phyloP scores from a whole-genome alignment of 2,113 vertebrate genomes.

The Tautogolabrus adspersus region DNA sequence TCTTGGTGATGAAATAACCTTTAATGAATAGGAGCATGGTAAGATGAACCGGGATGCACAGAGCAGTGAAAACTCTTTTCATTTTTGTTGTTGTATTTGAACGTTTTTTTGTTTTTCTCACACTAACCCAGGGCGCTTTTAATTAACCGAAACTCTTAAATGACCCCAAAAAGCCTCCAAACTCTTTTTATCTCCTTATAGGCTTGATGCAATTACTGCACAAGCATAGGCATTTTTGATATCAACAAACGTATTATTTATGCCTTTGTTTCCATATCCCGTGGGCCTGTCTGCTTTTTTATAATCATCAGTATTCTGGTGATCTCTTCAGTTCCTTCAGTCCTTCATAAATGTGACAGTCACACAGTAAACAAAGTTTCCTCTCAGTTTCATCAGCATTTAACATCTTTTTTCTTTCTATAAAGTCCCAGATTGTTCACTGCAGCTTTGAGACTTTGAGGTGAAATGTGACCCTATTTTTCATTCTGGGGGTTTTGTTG shows the following conservation, averaged over 20 bases:
- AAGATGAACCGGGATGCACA: not conserved
- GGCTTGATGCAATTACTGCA: not conserved
- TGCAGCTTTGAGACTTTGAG: too few species aligned
- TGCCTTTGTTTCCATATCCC: not conserved
- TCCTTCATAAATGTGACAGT: not conserved
- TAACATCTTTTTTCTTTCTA: not conserved
- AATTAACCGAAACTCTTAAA: not conserved
- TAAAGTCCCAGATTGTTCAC: too few species aligned
- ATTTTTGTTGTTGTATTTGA: not conserved
- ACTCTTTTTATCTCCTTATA: not conserved
- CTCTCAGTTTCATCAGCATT: not conserved
- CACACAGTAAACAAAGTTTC: not conserved
- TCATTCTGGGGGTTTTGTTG: too few species aligned
- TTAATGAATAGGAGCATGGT: not conserved
- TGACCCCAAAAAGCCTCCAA: not conserved
- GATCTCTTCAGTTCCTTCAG: not conserved
- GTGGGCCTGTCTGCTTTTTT: not conserved
- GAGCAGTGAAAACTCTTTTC: too few species aligned
- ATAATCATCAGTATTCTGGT: not conserved
- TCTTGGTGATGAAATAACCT: too few species aligned
- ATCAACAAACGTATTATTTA: not conserved
- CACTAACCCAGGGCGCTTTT: slow-evolving; percentile 1
- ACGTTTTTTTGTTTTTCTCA: not conserved
- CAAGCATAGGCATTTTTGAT: not conserved
- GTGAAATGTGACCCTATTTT: too few species aligned